These are phyloP conservation scores for Lanistes nyassanus DNA, from an alignment of 1,140 invertebrate genomes.

Conservation along the genomic window DNA sequence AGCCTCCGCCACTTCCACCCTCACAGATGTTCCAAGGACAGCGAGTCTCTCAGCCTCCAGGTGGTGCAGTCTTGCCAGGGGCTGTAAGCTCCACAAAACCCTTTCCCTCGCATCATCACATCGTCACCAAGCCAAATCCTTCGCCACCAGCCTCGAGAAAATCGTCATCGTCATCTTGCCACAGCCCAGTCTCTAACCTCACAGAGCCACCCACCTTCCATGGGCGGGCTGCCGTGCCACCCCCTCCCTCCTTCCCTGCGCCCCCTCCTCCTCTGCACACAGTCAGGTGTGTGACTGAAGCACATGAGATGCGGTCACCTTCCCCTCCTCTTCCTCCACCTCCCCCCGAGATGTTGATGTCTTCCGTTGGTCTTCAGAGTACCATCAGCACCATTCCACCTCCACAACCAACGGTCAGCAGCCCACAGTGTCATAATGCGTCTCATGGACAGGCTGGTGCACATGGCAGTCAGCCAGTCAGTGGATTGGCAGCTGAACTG, in stretches of 20 bases:
- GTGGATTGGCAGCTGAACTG: slow-evolving; percentile 6
- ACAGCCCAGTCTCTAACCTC: not conserved
- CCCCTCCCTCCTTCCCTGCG: slow-evolving; percentile 25
- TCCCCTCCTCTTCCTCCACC: slow-evolving; percentile 23
- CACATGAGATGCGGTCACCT: slow-evolving; percentile 6
- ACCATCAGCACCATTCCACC: too few relatives aligned
- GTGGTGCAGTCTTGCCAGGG: too few relatives aligned
- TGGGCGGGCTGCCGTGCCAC: not conserved
- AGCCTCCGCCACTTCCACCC: not conserved
- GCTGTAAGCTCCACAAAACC: not conserved
- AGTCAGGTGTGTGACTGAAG: not conserved
- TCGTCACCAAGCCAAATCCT: slow-evolving; percentile 25
- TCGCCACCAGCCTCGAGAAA: slow-evolving; percentile 13
- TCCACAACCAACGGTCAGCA: too few relatives aligned
- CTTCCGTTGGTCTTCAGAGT: too few relatives aligned
- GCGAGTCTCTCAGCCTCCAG: not conserved
- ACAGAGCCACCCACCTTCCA: not conserved
- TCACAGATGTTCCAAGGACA: slow-evolving; percentile 17
- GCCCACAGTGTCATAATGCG: too few relatives aligned
- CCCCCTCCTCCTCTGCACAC: slow-evolving; percentile 13
- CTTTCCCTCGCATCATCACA: slow-evolving; percentile 12
- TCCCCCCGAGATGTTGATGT: not conserved
- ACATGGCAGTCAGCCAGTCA: not conserved
- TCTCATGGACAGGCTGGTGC: not conserved
- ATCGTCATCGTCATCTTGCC: not conserved